Conservation (phyloP, 2,888 invertebrate species). For the Dione vanillae region DNA sequence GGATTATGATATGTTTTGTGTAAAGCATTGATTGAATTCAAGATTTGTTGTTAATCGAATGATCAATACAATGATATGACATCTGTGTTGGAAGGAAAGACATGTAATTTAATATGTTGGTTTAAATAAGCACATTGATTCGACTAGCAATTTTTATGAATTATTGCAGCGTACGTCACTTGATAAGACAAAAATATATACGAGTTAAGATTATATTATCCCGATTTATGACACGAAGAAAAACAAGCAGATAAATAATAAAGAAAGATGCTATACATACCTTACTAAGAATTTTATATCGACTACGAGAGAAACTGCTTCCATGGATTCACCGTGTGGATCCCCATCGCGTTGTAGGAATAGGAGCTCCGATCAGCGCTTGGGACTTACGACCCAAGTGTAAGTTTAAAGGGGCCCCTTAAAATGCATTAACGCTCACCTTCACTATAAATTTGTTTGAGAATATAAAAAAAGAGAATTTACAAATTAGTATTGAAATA, state of each 20-base stretch:
- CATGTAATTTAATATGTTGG: not conserved
- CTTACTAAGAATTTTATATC: too few relatives aligned
- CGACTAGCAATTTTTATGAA: not conserved
- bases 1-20: constrained; percentile 3
- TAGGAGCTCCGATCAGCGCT: too few relatives aligned
- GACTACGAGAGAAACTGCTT: too few relatives aligned
- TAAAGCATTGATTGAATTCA: not conserved
- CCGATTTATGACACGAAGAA: not conserved
- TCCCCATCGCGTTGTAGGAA: too few relatives aligned
- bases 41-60: not conserved
- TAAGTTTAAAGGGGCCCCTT: too few relatives aligned
- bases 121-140: constrained; percentile 5
- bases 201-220: not conserved
- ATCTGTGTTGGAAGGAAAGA: not conserved
- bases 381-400: too few relatives aligned
- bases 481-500: not conserved
- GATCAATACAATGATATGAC: not conserved
- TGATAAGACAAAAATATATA: not conserved
- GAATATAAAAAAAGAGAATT: not conserved
- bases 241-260: not conserved
- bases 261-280: too few relatives aligned
- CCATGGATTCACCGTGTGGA: too few relatives aligned
- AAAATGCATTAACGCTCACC: too few relatives aligned
- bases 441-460: too few relatives aligned
- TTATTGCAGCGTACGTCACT: not conserved